Conservation (phyloP, 1,140 invertebrate genomes). For the Drosophila nebulosa region DNA sequence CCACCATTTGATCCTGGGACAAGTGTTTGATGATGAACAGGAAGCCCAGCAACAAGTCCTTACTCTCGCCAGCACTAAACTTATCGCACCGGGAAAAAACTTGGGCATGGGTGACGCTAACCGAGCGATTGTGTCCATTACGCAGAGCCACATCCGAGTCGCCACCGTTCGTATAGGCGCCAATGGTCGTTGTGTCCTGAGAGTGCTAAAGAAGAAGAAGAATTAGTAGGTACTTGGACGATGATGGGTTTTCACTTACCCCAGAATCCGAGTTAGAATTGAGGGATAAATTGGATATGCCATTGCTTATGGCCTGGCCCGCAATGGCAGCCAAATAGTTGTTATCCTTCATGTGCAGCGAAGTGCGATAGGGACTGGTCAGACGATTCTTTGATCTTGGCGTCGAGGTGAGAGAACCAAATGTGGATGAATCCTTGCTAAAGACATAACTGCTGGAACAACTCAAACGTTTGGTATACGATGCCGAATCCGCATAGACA, state of each 20-base stretch:
- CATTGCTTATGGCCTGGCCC: constrained; percentile 85
- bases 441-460: constrained; percentile 82
- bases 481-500: constrained; percentile 78
- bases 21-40: constrained; percentile 95
- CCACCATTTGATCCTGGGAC: constrained; percentile 92
- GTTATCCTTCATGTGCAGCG: constrained; percentile 86
- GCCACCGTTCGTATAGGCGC: constrained; percentile 72
- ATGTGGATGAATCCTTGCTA: constrained; percentile 75
- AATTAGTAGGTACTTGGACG: not conserved
- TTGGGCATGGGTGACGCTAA: constrained; percentile 83
- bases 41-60: constrained; percentile 94
- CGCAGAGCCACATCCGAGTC: constrained; percentile 67
- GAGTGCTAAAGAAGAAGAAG: constrained; percentile 74
- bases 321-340: constrained; percentile 90
- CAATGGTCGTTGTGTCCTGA: constrained; percentile 85
- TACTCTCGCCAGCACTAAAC: constrained; percentile 83
- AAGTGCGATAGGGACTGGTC: constrained; percentile 83
- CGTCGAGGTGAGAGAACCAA: constrained; percentile 76
- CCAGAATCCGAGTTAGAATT: constrained; percentile 79
- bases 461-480: constrained; percentile 82
- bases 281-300: constrained; percentile 82
- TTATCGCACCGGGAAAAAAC: constrained; percentile 86
- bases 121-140: constrained; percentile 80
- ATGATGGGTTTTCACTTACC: constrained; percentile 42
- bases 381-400: constrained; percentile 82